Conservation (phyloP, 2,113 vertebrate species). For the Catagonus wagneri region DNA sequence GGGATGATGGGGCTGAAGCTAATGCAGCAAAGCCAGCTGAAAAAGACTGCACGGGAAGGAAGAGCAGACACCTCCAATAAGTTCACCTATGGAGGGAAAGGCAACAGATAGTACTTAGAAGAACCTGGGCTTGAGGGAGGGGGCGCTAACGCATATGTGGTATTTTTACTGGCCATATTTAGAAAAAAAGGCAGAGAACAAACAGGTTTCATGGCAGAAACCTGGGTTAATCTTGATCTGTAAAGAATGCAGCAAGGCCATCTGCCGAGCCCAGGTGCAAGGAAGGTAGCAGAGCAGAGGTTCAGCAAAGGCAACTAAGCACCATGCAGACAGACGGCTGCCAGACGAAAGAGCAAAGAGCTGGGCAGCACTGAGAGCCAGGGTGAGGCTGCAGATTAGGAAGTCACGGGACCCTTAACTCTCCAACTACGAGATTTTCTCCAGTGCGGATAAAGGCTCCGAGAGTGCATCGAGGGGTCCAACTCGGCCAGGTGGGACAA, state of each 20-base stretch:
- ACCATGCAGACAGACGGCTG: neutral
- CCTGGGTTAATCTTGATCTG: neutral
- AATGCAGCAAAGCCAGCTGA: neutral
- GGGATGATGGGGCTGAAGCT: neutral
- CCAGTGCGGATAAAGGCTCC: neutral
- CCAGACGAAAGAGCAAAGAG: neutral
- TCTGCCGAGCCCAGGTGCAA: neutral
- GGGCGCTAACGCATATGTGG: fast-evolving
- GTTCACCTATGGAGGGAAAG: neutral
- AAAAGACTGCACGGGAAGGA: neutral
- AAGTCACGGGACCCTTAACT: neutral
- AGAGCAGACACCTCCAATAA: neutral
- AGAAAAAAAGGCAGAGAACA: neutral
- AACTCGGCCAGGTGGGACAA: neutral
- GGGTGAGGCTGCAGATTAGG: neutral
- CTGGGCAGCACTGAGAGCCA: neutral
- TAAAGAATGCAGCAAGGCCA: neutral
- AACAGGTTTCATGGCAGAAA: neutral
- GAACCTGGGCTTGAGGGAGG: neutral
- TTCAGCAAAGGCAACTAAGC: neutral
- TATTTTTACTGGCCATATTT: neutral
- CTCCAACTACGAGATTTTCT: neutral
- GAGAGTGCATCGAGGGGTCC: neutral
- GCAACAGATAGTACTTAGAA: neutral
- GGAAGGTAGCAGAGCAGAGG: neutral